Evolutionary conservation across 2,797 vertebrate species (phyloP), one percentile per base, ranked within the genome.

Genomic region (Thripadectes ignobilis): DNA sequence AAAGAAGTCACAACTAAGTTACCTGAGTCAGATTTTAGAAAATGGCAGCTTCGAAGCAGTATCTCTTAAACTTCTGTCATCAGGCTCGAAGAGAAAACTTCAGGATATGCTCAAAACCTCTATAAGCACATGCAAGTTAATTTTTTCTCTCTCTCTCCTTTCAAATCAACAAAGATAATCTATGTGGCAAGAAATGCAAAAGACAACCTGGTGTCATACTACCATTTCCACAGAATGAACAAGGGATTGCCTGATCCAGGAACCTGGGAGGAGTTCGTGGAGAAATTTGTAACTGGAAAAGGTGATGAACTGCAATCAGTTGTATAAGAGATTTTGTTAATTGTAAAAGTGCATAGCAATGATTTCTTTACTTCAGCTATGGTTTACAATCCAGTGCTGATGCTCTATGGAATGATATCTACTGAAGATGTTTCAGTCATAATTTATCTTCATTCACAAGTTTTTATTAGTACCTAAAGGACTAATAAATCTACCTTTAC

Each of bases 161-260:
- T 82, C 32, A 17, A 51, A 46, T 59, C 11, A 66, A 77, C 79
- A 24, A 94, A 99, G 99, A 92, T 98, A 5, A 99, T 99, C 96
- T 99, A 99, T 1, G 97, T 99, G 92, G 99, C 99, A 14, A 98
- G 99, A 96, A 99, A 99, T 43, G 98, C 99, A 46, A 99, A 99
- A 94, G 99, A 99, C 98, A 99, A 97, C 80, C n/a, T 99, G 89
- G 98, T 99, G 48, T 99, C 99, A 93, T 99, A 99, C 97, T 99
- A 98, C 94, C 95, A 99, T 96, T 99, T 99, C 95, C 98, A 99
- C 62, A 97, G 95, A 51, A 99, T 99, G 99, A 99, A 98, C 87
- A 95, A 89, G 88, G 98, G 76, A 39, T 55, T 99, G 69, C 98
- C 99, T 58, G 98, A 99, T 8, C 99, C 99, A 13, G 99, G 99